Evolutionary conservation across 2,888 invertebrate genomes (phyloP).

Genomic region (Baronia brevicornis): DNA sequence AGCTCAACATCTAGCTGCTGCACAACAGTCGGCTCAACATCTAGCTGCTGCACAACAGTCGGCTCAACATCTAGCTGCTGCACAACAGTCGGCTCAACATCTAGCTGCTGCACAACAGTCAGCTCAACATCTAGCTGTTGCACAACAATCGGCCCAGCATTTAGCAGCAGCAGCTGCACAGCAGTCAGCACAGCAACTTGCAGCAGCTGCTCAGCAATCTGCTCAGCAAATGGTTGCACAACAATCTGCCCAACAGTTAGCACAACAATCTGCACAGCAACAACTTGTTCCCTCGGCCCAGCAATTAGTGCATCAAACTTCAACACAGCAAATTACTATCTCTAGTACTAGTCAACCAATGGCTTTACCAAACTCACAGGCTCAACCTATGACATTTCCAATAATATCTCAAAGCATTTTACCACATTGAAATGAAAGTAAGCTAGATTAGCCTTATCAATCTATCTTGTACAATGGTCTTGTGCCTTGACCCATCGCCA

Average conservation of each 20-base stretch:
- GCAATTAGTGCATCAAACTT: conserved; percentile 62
- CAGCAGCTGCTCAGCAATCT: conserved; percentile 37
- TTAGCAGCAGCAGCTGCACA: conserved; percentile 41
- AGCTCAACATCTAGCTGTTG: conserved; percentile 42
- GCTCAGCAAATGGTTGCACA: conserved; percentile 40
- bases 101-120: conserved; percentile 45
- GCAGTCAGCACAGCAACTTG: conserved; percentile 52
- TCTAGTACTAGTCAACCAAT: conserved; percentile 68
- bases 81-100: conserved; percentile 54
- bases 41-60: conserved; percentile 44
- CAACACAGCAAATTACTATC: conserved; percentile 66
- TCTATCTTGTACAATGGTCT: neutral
- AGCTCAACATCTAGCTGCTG: conserved; percentile 44
- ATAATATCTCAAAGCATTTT: conserved; percentile 69
- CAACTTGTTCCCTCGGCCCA: conserved; percentile 55
- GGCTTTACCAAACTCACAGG: conserved; percentile 62
- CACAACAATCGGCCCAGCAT: conserved; percentile 49
- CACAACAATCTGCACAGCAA: conserved; percentile 61
- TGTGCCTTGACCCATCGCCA: too few species aligned
- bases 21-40: conserved; percentile 47
- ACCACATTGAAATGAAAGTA: conserved; percentile 42
- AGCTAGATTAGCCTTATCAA: neutral
- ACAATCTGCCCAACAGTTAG: conserved; percentile 56
- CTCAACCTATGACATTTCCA: conserved; percentile 64
- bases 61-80: conserved; percentile 44